Conservation (phyloP, 2,888 invertebrate species). For the Slavum lentiscoides region DNA sequence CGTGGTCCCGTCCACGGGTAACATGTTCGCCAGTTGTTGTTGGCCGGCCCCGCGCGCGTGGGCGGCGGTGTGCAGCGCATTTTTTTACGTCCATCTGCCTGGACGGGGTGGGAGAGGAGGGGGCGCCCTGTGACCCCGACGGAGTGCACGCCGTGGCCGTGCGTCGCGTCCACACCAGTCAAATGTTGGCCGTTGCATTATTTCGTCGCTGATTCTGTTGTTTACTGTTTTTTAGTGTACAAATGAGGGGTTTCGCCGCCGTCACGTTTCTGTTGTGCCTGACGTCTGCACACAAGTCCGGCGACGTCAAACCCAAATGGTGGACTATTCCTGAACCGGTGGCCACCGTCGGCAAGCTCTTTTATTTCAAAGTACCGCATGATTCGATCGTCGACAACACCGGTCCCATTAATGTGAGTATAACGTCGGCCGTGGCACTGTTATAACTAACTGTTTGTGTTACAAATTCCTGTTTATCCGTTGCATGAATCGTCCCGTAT, state of each 20-base stretch:
- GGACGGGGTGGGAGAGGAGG: no score
- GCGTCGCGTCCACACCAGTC: background rate
- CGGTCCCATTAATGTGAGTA: conserved; percentile 31
- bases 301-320: conserved; percentile 59
- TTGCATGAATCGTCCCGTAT: no score
- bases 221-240: conserved; percentile 27
- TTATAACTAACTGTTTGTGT: no score
- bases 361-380: conserved; percentile 72
- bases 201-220: background rate
- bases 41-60: conserved; percentile 7
- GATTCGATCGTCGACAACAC: conserved; percentile 33
- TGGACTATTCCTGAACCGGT: conserved; percentile 68
- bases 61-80: background rate
- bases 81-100: background rate
- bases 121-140: background rate
- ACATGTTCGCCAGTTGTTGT: conserved; percentile 36
- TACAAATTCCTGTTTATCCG: no score
- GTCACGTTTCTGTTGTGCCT: conserved; percentile 12
- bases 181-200: background rate
- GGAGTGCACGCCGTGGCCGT: background rate
- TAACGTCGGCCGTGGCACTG: background rate
- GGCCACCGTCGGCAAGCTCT: conserved; percentile 73
- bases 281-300: conserved; percentile 53
- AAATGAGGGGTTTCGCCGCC: conserved; percentile 24
- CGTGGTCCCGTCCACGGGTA: background rate